Evolutionary conservation across 2,888 invertebrate species (phyloP).

Genomic region (Bedellia somnulentella): DNA sequence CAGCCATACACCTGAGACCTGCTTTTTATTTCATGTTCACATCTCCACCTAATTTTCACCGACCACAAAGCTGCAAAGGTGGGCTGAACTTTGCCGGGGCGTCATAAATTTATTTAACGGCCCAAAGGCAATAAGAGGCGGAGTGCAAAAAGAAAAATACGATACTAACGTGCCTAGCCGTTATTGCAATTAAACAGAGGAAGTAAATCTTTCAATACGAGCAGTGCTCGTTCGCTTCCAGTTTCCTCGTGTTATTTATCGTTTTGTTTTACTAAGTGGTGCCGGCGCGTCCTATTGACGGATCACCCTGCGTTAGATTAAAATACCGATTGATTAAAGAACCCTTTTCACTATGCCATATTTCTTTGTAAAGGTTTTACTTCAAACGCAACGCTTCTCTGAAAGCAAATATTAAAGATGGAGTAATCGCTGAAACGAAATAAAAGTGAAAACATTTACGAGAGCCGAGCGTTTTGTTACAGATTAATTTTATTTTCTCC

Average conservation of each 20-base stretch:
- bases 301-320: slow-evolving; percentile 57
- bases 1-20: slow-evolving; percentile 50
- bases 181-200: slow-evolving; percentile 63
- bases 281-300: slow-evolving; percentile 49
- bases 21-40: slow-evolving; percentile 51
- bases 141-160: slow-evolving; percentile 62
- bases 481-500: slow-evolving; percentile 17
- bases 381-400: too few relatives aligned
- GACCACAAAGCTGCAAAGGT: slow-evolving; percentile 39
- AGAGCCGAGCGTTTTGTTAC: slow-evolving; percentile 4
- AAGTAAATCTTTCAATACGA: slow-evolving; percentile 62
- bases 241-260: slow-evolving; percentile 56
- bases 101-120: slow-evolving; percentile 62
- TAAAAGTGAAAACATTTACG: too few relatives aligned
- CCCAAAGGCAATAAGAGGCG: slow-evolving; percentile 59
- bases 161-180: slow-evolving; percentile 62
- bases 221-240: slow-evolving; percentile 47
- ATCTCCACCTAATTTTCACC: slow-evolving; percentile 55
- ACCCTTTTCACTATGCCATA: too few relatives aligned
- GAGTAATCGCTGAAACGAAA: too few relatives aligned
- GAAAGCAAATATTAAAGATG: too few relatives aligned
- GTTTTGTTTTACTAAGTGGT: slow-evolving; percentile 54
- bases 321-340: slow-evolving; percentile 27
- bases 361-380: too few relatives aligned
- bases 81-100: slow-evolving; percentile 56